A percentile compares a stretch with the other conserved stretches of the same genome.
Conservation (phyloP, 1,140 invertebrate species). For the Drosophila cardini region DNA sequence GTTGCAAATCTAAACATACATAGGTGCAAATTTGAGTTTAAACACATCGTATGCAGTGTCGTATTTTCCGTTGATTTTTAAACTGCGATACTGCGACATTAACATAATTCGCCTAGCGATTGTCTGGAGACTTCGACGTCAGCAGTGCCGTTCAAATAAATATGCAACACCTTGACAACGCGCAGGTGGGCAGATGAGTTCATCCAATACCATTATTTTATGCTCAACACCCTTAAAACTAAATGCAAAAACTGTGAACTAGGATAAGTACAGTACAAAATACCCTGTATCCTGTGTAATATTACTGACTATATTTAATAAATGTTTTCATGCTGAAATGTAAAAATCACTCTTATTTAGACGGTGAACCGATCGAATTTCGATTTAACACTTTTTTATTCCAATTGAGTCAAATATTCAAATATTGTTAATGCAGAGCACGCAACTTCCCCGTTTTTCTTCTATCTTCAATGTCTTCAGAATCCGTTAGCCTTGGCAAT, state of each 20-base stretch:
- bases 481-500: slow-evolving; percentile 41
- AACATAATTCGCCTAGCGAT: slow-evolving; percentile 42
- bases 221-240: slow-evolving; percentile 40
- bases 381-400: background rate
- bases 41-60: slow-evolving; percentile 33
- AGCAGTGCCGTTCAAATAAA: slow-evolving; percentile 53
- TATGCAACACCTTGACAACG: slow-evolving; percentile 52
- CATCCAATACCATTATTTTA: slow-evolving; percentile 41
- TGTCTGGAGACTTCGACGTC: slow-evolving; percentile 57
- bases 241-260: background rate
- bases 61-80: slow-evolving; percentile 54
- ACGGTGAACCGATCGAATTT: background rate
- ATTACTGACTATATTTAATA: background rate
- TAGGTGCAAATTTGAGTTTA: background rate
- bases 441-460: slow-evolving; percentile 49
- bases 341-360: background rate
- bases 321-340: background rate
- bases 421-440: slow-evolving; percentile 64
- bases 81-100: slow-evolving; percentile 15
- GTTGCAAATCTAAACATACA: slow-evolving; percentile 38
- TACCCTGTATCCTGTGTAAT: background rate
- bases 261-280: background rate
- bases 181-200: background rate
- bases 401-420: slow-evolving; percentile 37
- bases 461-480: slow-evolving; percentile 30